Evolutionary conservation across 2,113 vertebrate species (phyloP).

Genomic region (Sterrhoptilus dennistouni): DNA sequence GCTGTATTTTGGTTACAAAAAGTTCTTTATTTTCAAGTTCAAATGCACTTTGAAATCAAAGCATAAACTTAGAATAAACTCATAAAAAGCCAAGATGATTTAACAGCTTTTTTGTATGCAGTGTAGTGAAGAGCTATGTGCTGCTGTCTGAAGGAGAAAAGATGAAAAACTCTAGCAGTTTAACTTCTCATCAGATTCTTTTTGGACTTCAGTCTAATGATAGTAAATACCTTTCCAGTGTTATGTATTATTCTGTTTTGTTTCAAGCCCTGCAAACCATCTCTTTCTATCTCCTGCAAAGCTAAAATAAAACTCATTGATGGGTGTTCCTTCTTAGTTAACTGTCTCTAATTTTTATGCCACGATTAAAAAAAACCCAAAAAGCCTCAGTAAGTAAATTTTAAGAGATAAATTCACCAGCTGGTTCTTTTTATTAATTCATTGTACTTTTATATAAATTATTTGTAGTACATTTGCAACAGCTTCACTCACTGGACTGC

Average conservation of each 20-base stretch:
- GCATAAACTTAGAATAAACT: neutral
- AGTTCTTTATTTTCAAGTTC: neutral
- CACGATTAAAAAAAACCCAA: neutral
- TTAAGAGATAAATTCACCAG: neutral
- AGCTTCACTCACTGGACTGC: neutral
- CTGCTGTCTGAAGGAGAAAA: neutral
- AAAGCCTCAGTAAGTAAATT: neutral
- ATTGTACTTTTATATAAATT: neutral
- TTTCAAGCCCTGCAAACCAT: neutral
- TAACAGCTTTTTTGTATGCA: neutral
- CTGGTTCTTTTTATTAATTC: neutral
- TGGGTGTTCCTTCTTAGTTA: neutral
- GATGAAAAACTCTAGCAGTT: neutral
- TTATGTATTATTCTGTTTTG: neutral
- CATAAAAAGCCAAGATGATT: neutral
- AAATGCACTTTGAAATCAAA: neutral
- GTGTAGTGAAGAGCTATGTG: fast-evolving
- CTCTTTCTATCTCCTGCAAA: neutral
- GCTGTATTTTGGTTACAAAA: neutral
- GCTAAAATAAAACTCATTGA: neutral
- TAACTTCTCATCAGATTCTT: neutral
- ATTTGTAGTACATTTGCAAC: neutral
- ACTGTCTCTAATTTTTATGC: neutral
- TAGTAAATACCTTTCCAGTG: neutral
- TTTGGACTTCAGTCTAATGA: neutral